phyloP scores from a whole-genome alignment of 2,797 vertebrate species.

The Pygocentrus nattereri region DNA sequence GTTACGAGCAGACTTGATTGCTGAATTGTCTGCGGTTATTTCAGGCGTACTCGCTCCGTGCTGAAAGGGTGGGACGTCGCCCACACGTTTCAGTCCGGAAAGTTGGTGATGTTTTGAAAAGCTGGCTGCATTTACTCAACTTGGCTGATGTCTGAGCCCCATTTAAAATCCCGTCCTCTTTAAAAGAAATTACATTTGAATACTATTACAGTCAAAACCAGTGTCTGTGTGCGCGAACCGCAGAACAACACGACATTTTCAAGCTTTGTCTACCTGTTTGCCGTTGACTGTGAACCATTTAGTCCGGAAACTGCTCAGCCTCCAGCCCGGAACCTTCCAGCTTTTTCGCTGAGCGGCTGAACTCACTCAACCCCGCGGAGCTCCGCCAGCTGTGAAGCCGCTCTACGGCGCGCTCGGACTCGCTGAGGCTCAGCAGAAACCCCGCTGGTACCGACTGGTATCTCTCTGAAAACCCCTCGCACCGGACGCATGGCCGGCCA shows the following conservation, averaged over 20 bases:
- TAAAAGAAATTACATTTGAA: background rate
- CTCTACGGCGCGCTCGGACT: background rate
- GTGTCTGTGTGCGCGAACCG: no score
- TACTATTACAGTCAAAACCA: no score
- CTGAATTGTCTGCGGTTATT: no score
- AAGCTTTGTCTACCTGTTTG: slow-evolving; percentile 5
- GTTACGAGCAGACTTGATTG: no score
- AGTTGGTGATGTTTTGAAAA: background rate
- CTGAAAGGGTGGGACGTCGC: background rate
- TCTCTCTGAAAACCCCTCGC: background rate
- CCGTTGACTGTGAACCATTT: background rate
- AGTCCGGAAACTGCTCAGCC: background rate
- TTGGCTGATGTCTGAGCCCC: background rate
- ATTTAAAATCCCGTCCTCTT: background rate
- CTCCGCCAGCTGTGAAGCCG: background rate
- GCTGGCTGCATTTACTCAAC: background rate
- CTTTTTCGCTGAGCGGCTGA: background rate
- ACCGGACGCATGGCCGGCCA: background rate
- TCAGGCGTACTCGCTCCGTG: no score
- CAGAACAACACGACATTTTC: background rate
- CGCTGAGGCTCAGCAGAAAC: background rate
- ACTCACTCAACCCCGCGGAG: background rate
- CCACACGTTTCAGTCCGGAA: background rate
- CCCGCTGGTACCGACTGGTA: background rate
- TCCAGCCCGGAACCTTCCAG: background rate